A percentile compares a stretch with the other conserved stretches of the same genome.
Evolutionary conservation across 1,140 invertebrate genomes (phyloP).

Genomic region (Drosophila repleta): DNA sequence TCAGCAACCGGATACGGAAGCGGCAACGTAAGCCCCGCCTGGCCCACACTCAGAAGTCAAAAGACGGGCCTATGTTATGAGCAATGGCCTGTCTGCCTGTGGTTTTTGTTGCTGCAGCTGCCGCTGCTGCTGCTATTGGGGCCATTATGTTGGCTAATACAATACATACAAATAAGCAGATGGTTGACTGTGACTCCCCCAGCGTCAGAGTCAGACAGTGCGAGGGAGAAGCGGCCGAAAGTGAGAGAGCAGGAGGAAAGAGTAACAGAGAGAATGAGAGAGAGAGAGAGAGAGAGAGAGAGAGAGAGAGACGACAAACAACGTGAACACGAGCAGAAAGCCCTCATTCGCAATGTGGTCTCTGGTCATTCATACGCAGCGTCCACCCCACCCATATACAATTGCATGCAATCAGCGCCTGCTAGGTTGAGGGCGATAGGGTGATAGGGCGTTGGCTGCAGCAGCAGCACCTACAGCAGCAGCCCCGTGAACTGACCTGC

Average conservation of each 20-base stretch:
- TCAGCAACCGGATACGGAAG: slow-evolving; percentile 53
- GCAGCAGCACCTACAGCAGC: slow-evolving; percentile 4
- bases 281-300: slow-evolving; percentile 17
- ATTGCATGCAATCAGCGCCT: slow-evolving; percentile 76
- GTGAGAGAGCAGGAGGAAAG: neutral
- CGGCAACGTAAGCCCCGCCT: slow-evolving; percentile 47
- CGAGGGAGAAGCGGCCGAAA: neutral
- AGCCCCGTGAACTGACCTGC: slow-evolving; percentile 54
- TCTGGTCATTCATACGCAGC: slow-evolving; percentile 80
- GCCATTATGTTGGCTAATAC: slow-evolving; percentile 81
- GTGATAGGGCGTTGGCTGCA: slow-evolving; percentile 69
- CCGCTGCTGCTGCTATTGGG: slow-evolving; percentile 47
- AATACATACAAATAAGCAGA: slow-evolving; percentile 81
- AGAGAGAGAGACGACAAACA: slow-evolving; percentile 1
- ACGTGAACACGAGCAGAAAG: slow-evolving; percentile 63
- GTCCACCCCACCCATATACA: slow-evolving; percentile 54
- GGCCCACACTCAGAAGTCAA: slow-evolving; percentile 47
- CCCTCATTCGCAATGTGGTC: slow-evolving; percentile 79
- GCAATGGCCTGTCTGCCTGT: slow-evolving; percentile 54
- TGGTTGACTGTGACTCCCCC: slow-evolving; percentile 27
- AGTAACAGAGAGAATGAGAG: slow-evolving; percentile 15
- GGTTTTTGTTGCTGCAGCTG: slow-evolving; percentile 51
- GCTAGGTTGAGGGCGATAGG: slow-evolving; percentile 46
- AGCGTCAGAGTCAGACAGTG: slow-evolving; percentile 10
- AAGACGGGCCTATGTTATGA: slow-evolving; percentile 62